Evolutionary conservation across 2,113 vertebrate species (phyloP).

Genomic region (Leucoraja erinaceus): DNA sequence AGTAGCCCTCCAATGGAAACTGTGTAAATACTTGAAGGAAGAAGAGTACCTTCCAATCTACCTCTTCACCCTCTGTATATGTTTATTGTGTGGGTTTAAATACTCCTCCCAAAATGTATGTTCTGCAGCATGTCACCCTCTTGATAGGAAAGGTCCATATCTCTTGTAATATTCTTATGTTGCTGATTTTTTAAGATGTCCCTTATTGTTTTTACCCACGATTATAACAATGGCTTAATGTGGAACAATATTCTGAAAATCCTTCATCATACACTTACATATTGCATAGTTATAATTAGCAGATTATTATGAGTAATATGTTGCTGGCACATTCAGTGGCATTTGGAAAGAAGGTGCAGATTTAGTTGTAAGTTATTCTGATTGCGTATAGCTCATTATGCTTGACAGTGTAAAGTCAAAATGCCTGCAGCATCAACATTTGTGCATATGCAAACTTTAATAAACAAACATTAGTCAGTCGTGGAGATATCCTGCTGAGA

Average conservation of each 20-base stretch:
- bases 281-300: background rate
- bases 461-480: constrained; percentile 23
- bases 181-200: background rate
- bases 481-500: background rate
- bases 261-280: background rate
- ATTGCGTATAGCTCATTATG: constrained; percentile 12
- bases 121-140: background rate
- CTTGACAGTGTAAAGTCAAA: constrained; percentile 23
- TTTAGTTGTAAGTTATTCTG: constrained; percentile 20
- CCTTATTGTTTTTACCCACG: background rate
- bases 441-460: constrained; percentile 6
- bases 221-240: background rate
- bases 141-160: background rate
- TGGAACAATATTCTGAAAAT: background rate
- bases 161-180: background rate
- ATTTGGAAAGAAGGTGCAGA: background rate
- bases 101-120: background rate
- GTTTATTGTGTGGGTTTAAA: background rate
- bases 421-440: constrained; percentile 34
- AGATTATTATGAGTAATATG: background rate
- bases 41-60: background rate
- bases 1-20: no score
- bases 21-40: no score
- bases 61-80: background rate
- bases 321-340: background rate